A percentile compares a stretch with the other conserved stretches of the same genome.
These are phyloP conservation scores for Paratilapia polleni DNA, from an alignment of 2,113 vertebrate genomes.

Conservation along the genomic window DNA sequence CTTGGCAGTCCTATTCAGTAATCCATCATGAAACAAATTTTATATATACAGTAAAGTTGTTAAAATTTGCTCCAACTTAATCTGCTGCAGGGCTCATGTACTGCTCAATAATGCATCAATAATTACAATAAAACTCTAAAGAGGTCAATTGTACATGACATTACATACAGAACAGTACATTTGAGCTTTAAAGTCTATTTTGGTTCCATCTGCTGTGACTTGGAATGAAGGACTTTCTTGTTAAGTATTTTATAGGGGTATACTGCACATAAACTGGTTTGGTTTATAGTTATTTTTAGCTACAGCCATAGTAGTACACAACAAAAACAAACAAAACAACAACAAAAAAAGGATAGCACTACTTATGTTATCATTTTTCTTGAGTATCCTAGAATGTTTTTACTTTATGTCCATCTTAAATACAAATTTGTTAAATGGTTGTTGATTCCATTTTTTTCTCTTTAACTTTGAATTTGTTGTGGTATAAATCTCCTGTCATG, in stretches of 20 bases:
- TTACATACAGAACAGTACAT: neutral
- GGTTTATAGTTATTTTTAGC: too few species aligned
- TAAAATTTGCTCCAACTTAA: neutral
- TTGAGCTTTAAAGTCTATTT: neutral
- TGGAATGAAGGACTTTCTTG: neutral
- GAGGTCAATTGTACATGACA: neutral
- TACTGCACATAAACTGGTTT: neutral
- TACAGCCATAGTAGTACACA: too few species aligned
- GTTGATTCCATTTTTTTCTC: too few species aligned
- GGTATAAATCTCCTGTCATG: too few species aligned
- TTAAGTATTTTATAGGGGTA: neutral
- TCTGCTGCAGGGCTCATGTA: neutral
- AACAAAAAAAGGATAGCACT: too few species aligned
- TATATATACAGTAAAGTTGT: neutral
- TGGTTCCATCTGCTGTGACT: neutral
- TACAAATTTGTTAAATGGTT: too few species aligned
- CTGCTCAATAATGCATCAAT: neutral
- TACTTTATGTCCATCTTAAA: too few species aligned
- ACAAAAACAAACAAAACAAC: too few species aligned
- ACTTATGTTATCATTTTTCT: too few species aligned
- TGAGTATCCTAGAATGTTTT: too few species aligned
- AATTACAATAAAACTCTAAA: neutral
- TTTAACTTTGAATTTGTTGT: too few species aligned
- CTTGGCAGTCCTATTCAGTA: neutral
- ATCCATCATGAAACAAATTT: neutral